These are phyloP conservation scores for Cephonodes hylas DNA, from an alignment of 2,888 invertebrate genomes.

Conservation along the genomic window DNA sequence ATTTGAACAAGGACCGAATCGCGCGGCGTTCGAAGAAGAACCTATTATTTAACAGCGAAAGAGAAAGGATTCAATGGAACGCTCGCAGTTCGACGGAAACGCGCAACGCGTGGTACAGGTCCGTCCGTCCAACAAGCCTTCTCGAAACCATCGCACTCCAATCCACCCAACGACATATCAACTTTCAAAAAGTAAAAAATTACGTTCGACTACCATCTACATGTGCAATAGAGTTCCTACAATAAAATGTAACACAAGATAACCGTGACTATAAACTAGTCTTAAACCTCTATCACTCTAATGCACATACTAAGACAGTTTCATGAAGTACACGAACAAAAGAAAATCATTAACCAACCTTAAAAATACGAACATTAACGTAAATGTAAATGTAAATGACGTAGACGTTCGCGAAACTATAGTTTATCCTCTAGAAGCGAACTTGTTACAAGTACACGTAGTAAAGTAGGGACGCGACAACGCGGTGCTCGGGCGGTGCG, in stretches of 20 bases:
- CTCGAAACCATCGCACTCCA: constrained; percentile 61
- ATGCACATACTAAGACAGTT: constrained; percentile 65
- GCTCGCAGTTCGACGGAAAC: background rate
- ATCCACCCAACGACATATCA: constrained; percentile 69
- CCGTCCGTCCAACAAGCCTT: constrained; percentile 49
- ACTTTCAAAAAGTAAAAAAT: constrained; percentile 69
- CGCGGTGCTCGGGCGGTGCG: constrained; percentile 51
- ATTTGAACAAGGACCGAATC: constrained; percentile 32
- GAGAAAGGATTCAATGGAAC: constrained; percentile 24
- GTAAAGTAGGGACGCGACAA: constrained; percentile 65
- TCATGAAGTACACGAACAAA: constrained; percentile 44
- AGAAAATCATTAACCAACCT: constrained; percentile 43
- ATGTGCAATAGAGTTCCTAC: constrained; percentile 76
- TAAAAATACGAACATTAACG: constrained; percentile 67
- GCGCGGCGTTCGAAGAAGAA: constrained; percentile 42
- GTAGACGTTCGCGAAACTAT: constrained; percentile 66
- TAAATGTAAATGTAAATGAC: constrained; percentile 60
- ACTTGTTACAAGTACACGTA: constrained; percentile 71
- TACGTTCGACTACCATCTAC: constrained; percentile 67
- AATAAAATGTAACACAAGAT: constrained; percentile 69
- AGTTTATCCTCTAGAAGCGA: constrained; percentile 70
- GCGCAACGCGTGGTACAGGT: constrained; percentile 39
- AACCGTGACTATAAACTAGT: constrained; percentile 70
- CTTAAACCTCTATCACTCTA: constrained; percentile 70
- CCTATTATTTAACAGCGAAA: constrained; percentile 34